Conservation (phyloP, 2,113 vertebrate species). For the Ornithorhynchus anatinus region DNA sequence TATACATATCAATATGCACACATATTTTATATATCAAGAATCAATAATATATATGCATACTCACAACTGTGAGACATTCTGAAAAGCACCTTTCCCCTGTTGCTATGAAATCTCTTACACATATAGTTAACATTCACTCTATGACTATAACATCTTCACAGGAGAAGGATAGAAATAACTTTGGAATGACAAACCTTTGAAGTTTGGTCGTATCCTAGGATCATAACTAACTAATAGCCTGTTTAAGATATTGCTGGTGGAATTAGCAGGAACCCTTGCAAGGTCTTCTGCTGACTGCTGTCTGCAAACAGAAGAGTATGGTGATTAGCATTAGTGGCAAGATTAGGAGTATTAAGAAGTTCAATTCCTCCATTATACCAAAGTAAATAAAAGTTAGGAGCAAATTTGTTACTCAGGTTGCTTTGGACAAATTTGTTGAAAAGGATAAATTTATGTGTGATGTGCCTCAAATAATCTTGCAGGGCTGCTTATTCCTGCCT, state of each 20-base stretch:
- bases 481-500: too few species aligned
- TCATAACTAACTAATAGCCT: conserved; percentile 92
- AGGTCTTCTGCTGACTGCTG: conserved; percentile 94
- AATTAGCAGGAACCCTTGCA: conserved; percentile 89
- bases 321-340: conserved; percentile 14
- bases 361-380: too few species aligned
- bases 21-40: too few species aligned
- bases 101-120: neutral
- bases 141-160: neutral
- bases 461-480: too few species aligned
- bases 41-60: too few species aligned
- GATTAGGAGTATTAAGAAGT: neutral
- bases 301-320: conserved; percentile 63
- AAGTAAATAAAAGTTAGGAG: too few species aligned
- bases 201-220: conserved; percentile 96
- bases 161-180: neutral
- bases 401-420: too few species aligned
- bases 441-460: too few species aligned
- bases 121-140: neutral
- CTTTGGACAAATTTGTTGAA: too few species aligned
- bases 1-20: too few species aligned
- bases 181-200: conserved; percentile 86
- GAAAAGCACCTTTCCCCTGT: too few species aligned
- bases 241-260: conserved; percentile 96
- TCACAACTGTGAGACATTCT: too few species aligned